Percentiles rank a stretch among this genome's conserved stretches.
Conservation (phyloP, 2,113 vertebrate genomes). For the Rhinichthys klamathensis region DNA sequence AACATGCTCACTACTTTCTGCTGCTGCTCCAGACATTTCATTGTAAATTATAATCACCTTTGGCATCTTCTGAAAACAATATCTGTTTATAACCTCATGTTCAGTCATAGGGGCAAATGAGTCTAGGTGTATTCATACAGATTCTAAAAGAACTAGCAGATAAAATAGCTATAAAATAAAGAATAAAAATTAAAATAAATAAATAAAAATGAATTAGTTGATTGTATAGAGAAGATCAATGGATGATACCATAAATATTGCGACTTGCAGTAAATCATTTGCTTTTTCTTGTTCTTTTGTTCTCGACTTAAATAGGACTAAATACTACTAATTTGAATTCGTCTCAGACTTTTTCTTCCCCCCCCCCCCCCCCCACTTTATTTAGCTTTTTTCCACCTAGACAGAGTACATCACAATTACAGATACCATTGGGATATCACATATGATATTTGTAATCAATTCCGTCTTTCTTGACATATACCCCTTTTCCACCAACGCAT, state of each 20-base stretch:
- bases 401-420: too few relatives aligned
- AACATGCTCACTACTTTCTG: slow-evolving; percentile 9
- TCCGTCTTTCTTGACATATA: too few relatives aligned
- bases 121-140: background rate
- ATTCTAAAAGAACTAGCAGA: background rate
- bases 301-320: background rate
- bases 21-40: slow-evolving; percentile 4
- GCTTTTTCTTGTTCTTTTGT: background rate
- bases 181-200: too few relatives aligned
- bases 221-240: background rate
- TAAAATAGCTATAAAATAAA: background rate
- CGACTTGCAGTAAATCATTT: background rate
- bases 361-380: too few relatives aligned
- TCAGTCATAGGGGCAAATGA: background rate
- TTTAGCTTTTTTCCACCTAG: too few relatives aligned
- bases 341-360: background rate
- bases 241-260: background rate
- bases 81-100: slow-evolving; percentile 7
- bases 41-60: slow-evolving; percentile 14
- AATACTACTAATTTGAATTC: background rate
- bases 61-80: slow-evolving; percentile 29
- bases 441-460: too few relatives aligned
- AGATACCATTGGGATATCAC: too few relatives aligned
- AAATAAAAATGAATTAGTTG: background rate
- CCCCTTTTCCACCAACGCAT: too few relatives aligned